These are phyloP conservation scores for Archips xylosteana DNA, from an alignment of 2,888 invertebrate species.

Conservation along the genomic window DNA sequence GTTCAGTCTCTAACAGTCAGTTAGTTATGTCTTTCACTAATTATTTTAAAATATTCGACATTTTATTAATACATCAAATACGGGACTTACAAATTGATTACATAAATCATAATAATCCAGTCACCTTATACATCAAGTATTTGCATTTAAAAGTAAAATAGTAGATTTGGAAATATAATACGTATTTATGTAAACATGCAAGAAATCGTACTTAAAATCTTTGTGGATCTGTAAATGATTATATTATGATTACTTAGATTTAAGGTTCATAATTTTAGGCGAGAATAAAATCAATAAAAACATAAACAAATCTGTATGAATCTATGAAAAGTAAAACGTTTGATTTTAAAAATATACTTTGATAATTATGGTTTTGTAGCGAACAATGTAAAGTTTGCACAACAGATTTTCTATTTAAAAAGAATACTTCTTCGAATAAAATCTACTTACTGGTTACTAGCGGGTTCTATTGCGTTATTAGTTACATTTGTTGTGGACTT, in stretches of 20 bases:
- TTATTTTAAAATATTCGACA: no score
- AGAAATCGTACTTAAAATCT: background rate
- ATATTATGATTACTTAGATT: background rate
- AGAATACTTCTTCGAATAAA: slow-evolving; percentile 15
- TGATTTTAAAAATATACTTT: background rate
- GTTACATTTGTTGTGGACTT: slow-evolving; percentile 28
- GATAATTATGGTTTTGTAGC: no score
- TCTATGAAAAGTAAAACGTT: background rate
- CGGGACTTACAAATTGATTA: background rate
- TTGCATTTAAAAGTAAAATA: background rate
- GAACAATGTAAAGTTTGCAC: background rate
- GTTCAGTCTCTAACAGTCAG: no score
- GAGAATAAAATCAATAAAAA: background rate
- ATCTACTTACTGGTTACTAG: slow-evolving; percentile 49
- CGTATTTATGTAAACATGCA: background rate
- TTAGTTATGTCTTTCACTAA: no score
- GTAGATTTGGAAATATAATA: background rate
- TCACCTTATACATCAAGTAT: background rate
- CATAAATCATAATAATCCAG: background rate
- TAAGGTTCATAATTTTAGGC: background rate
- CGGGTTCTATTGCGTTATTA: slow-evolving; percentile 44
- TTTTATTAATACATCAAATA: background rate
- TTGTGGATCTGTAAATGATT: background rate
- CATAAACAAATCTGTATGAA: background rate
- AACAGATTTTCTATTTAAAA: background rate